Percentiles rank a stretch among this genome's conserved stretches.
Evolutionary conservation across 2,113 vertebrate genomes (phyloP).

Genomic region (Anhinga anhinga): DNA sequence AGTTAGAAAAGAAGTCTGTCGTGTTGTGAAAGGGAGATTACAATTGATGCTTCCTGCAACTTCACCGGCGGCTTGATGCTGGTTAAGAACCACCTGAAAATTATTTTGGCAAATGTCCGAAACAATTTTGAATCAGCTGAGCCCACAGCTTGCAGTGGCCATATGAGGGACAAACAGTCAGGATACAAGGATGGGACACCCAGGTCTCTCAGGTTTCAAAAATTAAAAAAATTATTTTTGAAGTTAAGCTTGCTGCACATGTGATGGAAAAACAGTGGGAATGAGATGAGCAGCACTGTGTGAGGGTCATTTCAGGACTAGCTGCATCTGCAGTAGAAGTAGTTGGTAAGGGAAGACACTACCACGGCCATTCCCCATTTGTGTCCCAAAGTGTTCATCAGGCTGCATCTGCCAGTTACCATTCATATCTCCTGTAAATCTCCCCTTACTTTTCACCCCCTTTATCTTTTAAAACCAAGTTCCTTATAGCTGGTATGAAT

Average conservation of each 20-base stretch:
- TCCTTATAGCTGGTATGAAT: background rate
- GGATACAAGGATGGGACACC: background rate
- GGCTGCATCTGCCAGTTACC: background rate
- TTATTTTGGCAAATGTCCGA: background rate
- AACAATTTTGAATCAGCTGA: background rate
- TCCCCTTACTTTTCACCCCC: background rate
- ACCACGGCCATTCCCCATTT: background rate
- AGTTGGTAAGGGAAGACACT: background rate
- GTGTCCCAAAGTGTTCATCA: background rate
- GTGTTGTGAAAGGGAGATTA: background rate
- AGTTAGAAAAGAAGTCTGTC: background rate
- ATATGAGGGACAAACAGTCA: background rate
- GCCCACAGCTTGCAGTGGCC: background rate
- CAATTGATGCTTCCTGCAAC: background rate
- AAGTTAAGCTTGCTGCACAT: background rate
- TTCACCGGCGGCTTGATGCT: background rate
- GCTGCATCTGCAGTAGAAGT: background rate
- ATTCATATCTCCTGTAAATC: background rate
- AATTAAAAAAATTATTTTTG: background rate
- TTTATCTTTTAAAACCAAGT: background rate
- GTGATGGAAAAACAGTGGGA: background rate
- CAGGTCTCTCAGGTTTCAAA: background rate
- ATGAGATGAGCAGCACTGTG: background rate
- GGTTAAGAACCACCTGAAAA: background rate
- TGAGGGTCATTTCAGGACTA: background rate